Evolutionary conservation across 2,113 vertebrate species (phyloP).

Genomic region (Enhydra lutris): DNA sequence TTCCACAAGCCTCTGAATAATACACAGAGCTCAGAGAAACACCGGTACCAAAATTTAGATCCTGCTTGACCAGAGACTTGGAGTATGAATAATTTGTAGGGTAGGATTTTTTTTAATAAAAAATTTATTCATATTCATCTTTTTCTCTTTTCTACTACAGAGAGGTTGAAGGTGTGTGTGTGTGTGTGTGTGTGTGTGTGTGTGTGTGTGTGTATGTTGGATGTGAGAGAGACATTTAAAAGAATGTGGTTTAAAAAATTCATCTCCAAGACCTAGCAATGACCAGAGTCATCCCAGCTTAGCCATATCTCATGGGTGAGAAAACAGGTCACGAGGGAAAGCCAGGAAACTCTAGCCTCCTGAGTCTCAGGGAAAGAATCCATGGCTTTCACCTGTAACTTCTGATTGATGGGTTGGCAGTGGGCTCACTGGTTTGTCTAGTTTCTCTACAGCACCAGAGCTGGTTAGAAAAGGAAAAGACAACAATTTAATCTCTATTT

Average conservation of each 20-base stretch:
- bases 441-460: background rate
- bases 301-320: background rate
- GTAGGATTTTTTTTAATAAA: background rate
- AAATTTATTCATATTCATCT: constrained; percentile 28
- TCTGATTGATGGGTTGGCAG: background rate
- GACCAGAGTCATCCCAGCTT: background rate
- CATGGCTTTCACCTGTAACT: background rate
- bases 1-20: constrained; percentile 49
- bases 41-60: constrained; percentile 56
- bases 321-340: constrained; percentile 46
- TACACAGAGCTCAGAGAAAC: constrained; percentile 39
- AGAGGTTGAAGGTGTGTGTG: constrained; percentile 46
- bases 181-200: no score
- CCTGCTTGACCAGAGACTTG: constrained; percentile 53
- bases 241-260: constrained; percentile 72
- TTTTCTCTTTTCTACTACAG: constrained; percentile 39
- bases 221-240: no score
- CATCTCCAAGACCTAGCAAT: constrained; percentile 29
- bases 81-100: constrained; percentile 58
- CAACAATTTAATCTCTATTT: constrained; percentile 38
- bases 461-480: constrained; percentile 26
- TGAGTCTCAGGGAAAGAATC: background rate
- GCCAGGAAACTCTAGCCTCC: background rate
- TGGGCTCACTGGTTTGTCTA: constrained; percentile 53
- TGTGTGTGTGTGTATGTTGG: no score